phyloP scores from a whole-genome alignment of 2,888 invertebrate species.

The Alitta virens region DNA sequence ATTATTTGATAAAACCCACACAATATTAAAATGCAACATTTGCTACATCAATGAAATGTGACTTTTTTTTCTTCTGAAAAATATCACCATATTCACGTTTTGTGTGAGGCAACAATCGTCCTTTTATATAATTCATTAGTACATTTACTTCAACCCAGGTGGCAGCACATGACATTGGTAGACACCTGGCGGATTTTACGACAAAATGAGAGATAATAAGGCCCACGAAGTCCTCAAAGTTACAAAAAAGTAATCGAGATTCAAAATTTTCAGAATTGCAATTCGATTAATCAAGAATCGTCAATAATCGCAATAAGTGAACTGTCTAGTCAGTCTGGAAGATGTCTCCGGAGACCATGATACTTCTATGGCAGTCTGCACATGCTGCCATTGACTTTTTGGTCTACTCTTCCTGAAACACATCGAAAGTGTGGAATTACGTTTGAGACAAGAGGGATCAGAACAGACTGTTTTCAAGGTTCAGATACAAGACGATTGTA shows the following conservation, averaged over 20 bases:
- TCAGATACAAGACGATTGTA: conserved; percentile 7
- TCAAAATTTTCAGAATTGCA: conserved; percentile 50
- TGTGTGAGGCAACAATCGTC: too few relatives aligned
- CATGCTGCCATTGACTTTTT: conserved; percentile 35
- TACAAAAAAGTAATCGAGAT: conserved; percentile 38
- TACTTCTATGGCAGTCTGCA: conserved; percentile 34
- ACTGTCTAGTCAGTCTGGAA: conserved; percentile 35
- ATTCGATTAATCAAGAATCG: too few relatives aligned
- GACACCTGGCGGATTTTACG: too few relatives aligned
- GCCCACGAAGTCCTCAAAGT: conserved; percentile 23
- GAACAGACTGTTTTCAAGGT: conserved; percentile 10
- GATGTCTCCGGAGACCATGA: conserved; percentile 32
- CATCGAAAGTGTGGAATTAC: conserved; percentile 34
- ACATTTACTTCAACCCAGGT: too few relatives aligned
- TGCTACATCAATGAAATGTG: too few relatives aligned
- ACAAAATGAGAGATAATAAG: conserved; percentile 15
- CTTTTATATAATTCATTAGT: too few relatives aligned
- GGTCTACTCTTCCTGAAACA: conserved; percentile 43
- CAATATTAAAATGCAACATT: too few relatives aligned
- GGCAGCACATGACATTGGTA: too few relatives aligned
- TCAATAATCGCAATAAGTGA: conserved; percentile 35
- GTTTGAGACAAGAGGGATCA: conserved; percentile 5
- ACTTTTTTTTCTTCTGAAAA: too few relatives aligned
- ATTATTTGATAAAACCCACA: too few relatives aligned
- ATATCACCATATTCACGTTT: too few relatives aligned